Evolutionary conservation across 2,888 invertebrate genomes (phyloP), one percentile per base, ranked within the genome.

Genomic region (Leptarthrus brevirostris): DNA sequence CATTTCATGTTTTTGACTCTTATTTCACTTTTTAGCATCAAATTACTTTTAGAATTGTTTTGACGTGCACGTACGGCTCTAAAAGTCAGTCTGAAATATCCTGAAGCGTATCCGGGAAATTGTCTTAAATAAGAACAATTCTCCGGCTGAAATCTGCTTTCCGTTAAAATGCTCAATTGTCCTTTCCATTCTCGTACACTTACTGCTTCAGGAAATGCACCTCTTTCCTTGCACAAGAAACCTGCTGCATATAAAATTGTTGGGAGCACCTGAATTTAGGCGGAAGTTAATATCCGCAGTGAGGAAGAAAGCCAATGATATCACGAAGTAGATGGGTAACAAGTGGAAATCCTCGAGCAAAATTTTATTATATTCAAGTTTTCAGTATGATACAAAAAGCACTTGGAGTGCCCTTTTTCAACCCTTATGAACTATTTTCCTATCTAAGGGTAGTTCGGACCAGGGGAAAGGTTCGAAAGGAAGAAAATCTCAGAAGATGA

Each of bases 231-330:
- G 2, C 24, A 12, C 1, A 5, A 47, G 14, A 47, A 47, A 47
- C 14, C 12, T 66, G 14, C 24, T 1, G 14, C 1, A 1, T 44
- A 22, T 24, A 44, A 24, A 24, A 22, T 66, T 16, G 44, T 4
- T 1, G 24, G n/a, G 44, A 36, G 34, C 22, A 58, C 58, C 58
- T 58, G 58, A 58, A 58, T 34, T 34, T 58, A 12, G 26, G 2
- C 58, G 58, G 58, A 58, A 58, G 58, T 10, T 58, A 58, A 58
- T 58, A 58, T 58, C 20, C 58, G 34, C 34, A n/a, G 20, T 3
- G 18, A 6, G 58, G 40, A 36, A 58, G 58, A 12, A 58, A 58
- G 6, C 3, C 20, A n/a, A 20, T n/a, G 20, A 58, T 58, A 58
- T 34, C 34, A 8, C 10, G 26, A 12, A 34, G 20, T 58, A 34